Evolutionary conservation across 2,888 invertebrate species (phyloP).

Genomic region (Mechanitis messenoides): DNA sequence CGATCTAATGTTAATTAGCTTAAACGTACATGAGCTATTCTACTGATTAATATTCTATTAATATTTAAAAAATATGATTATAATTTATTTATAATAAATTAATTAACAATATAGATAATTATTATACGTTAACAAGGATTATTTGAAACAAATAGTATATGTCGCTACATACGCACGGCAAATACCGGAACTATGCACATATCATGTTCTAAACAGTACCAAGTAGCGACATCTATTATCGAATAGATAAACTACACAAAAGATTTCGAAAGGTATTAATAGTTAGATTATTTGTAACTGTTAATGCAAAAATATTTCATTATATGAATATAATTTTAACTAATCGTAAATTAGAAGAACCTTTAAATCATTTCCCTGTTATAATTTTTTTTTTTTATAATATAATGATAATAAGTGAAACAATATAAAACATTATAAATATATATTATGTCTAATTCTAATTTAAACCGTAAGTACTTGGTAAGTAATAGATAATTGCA

Average conservation of each 20-base stretch:
- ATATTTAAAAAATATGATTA: conserved; percentile 4
- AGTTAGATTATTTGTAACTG: neutral
- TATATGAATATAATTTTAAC: no score
- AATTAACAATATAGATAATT: neutral
- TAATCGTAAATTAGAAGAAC: no score
- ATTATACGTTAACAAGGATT: neutral
- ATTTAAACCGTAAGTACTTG: conserved; percentile 6
- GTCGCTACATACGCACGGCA: conserved; percentile 45
- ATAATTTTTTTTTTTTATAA: no score
- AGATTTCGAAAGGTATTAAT: neutral
- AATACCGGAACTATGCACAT: conserved; percentile 43
- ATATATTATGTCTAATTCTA: neutral
- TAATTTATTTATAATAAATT: neutral
- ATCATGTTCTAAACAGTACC: conserved; percentile 30
- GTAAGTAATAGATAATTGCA: neutral
- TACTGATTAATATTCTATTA: conserved; percentile 15
- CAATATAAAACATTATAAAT: no score
- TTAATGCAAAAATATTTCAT: no score
- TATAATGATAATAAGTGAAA: no score
- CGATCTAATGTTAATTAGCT: conserved; percentile 76
- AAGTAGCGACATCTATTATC: conserved; percentile 60
- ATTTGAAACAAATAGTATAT: conserved; percentile 5
- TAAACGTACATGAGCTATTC: conserved; percentile 68
- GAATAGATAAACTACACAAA: conserved; percentile 48
- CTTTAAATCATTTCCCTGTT: no score